These are phyloP conservation scores for pig (Sus scrofa) DNA, from an alignment of 2,113 vertebrate species.

Conservation along the genomic window DNA sequence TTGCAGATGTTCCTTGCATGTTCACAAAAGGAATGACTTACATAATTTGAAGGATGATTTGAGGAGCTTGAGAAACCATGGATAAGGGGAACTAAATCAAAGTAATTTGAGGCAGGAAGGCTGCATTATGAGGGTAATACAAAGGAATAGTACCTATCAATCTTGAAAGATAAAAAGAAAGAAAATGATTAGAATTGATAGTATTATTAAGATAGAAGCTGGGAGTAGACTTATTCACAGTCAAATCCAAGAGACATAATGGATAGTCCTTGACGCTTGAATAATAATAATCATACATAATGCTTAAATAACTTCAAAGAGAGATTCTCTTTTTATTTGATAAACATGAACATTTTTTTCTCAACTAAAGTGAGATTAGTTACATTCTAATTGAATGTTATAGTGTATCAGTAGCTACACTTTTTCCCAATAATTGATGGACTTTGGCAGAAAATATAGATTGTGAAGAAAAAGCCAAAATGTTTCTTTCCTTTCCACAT, in stretches of 20 bases:
- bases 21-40: background rate
- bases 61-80: background rate
- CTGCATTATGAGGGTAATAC: background rate
- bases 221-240: background rate
- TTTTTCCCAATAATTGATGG: background rate
- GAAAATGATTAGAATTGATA: background rate
- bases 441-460: background rate
- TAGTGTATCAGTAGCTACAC: background rate
- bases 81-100: background rate
- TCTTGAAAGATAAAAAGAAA: background rate
- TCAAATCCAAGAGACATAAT: background rate
- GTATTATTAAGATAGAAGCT: background rate
- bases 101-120: background rate
- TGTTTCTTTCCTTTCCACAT: background rate
- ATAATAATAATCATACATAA: background rate
- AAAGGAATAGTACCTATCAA: background rate
- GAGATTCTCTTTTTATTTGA: background rate
- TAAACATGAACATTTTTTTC: background rate
- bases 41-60: background rate
- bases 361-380: background rate
- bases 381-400: background rate
- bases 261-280: background rate
- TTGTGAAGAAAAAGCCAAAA: background rate
- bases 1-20: background rate
- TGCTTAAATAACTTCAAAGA: background rate